Evolutionary conservation across 2,797 vertebrate species (phyloP), one percentile per base, ranked within the genome.

Genomic region (Cyclopterus lumpus): DNA sequence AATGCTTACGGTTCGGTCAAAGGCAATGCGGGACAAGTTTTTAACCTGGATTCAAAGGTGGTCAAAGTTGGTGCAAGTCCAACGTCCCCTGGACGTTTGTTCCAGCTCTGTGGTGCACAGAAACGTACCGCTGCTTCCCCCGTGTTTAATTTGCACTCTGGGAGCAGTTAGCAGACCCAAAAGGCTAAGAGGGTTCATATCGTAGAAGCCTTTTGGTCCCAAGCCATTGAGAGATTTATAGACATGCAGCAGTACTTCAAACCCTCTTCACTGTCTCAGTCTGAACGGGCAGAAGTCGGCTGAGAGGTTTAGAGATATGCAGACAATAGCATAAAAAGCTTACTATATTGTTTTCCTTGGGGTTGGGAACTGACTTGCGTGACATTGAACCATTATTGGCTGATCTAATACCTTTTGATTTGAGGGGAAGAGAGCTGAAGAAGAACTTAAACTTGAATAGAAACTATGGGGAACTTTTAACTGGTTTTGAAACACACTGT

Each of bases 131-230:
- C 30, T 48, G 30, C 30, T 24, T 34, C 32, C 3, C 49, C 6
- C 46, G 11, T 36, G 6, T 68, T 46, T 48, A n/a, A 34, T 54
- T 32, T 67, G 69, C 18, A 48, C 22, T 30, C 20, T 38, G 58
- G 70, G 24, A 68, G 57, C 64, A 48, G 48, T 72, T 48, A 40
- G 44, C 38, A 44, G 75, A 28, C 48, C 11, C 46, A 20, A 48
- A 30, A 64, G n/a, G 48, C 55, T n/a, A 57, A 55, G 54, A 20
- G 51, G 32, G 20, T 42, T 57, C 14, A 32, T 32, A 5, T 54
- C 2, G 22, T 40, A 28, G 22, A 48, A n/a, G 20, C 20, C 8
- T 48, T 61, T 54, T 48, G 30, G 61, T 73, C 38, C 10, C 6
- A 60, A 15, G 8, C 16, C 46, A 53, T 6, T 62, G 22, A 69